A percentile compares a stretch with the other conserved stretches of the same genome.
phyloP scores from a whole-genome alignment of 1,140 invertebrate species.

The Cyphomyrmex costatus region DNA sequence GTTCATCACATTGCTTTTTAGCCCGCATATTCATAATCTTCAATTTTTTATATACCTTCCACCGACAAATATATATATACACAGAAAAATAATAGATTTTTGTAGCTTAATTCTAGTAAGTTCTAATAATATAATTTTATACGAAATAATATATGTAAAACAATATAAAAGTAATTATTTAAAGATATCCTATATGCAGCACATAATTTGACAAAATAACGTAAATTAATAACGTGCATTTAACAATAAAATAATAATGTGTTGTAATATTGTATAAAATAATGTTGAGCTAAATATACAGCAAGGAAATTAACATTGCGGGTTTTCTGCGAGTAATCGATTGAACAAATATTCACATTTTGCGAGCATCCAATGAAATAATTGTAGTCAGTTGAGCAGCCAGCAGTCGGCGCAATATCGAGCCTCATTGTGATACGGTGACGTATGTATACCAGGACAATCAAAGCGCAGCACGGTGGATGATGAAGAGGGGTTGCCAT shows the following conservation, averaged over 20 bases:
- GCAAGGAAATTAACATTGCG: background rate
- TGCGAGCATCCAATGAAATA: background rate
- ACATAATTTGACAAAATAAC: background rate
- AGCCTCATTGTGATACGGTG: conserved; percentile 14
- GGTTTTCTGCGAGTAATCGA: background rate
- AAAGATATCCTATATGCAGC: background rate
- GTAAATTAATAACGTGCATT: conserved; percentile 17
- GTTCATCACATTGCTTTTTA: conserved; percentile 17
- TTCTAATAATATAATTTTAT: background rate
- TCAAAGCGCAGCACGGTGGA: conserved; percentile 64
- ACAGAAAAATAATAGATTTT: background rate
- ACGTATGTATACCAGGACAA: conserved; percentile 58
- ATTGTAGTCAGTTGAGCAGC: conserved; percentile 10
- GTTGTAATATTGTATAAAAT: background rate
- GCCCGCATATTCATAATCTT: background rate
- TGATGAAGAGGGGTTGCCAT: conserved; percentile 65
- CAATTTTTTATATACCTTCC: background rate
- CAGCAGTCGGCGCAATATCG: background rate
- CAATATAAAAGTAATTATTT: background rate
- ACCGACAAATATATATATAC: background rate
- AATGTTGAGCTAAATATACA: background rate
- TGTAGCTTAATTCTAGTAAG: background rate
- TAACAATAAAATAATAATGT: background rate
- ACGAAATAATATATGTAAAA: background rate
- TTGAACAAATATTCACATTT: background rate